A percentile compares a stretch with the other conserved stretches of the same genome.
Evolutionary conservation across 2,888 invertebrate genomes (phyloP).

Genomic region (Cacoxenus indagator): DNA sequence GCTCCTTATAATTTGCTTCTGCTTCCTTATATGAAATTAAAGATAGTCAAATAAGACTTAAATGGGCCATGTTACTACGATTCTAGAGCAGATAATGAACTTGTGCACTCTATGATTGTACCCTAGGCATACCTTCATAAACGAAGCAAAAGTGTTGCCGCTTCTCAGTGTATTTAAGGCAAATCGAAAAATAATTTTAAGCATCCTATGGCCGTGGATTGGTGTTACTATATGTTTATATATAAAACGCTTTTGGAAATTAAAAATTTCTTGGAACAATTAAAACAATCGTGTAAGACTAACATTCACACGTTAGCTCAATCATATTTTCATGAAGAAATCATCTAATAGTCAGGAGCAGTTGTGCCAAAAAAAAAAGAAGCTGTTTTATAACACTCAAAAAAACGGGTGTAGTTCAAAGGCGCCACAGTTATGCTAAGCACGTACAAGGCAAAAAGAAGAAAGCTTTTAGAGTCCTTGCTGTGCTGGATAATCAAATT

Average conservation of each 20-base stretch:
- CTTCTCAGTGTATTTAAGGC: too few species aligned
- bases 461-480: neutral
- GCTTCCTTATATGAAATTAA: too few species aligned
- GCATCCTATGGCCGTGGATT: neutral
- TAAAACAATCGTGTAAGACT: neutral
- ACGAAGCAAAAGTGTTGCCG: too few species aligned
- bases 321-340: neutral
- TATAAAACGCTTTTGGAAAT: neutral
- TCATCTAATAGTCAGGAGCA: neutral
- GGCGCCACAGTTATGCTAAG: neutral
- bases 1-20: too few species aligned
- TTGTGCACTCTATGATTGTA: too few species aligned
- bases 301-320: neutral
- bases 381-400: too few species aligned
- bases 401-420: too few species aligned
- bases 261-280: neutral
- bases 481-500: slow-evolving; percentile 10
- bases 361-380: neutral
- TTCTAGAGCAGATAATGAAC: too few species aligned
- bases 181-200: neutral
- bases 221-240: neutral
- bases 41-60: too few species aligned
- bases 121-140: too few species aligned
- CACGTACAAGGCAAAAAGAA: neutral
- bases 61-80: too few species aligned